Evolutionary conservation across 2,888 invertebrate genomes (phyloP), one percentile per base, ranked within the genome.

Genomic region (Spisula solida): DNA sequence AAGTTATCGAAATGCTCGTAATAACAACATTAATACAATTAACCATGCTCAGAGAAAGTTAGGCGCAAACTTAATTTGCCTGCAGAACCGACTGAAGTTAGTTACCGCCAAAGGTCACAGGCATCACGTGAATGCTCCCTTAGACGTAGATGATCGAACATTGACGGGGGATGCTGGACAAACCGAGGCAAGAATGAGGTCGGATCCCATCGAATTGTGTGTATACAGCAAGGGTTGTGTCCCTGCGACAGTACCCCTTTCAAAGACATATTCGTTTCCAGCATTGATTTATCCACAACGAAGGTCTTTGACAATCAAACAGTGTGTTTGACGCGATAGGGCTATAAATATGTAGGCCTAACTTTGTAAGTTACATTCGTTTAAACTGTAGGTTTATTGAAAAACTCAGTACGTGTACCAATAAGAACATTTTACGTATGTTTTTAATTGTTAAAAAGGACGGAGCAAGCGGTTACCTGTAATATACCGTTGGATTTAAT

Each of bases 221-320:
- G 25, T 86, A 29, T 86, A 82, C 56, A 88, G 85, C 51, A 90
- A 90, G 81, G 90, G 90, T 25, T 88, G 88, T 66, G 75, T 82
- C 83, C 82, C 83, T 66, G n/a, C 34, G 31, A 51, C 51, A 41
- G 80, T n/a, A 18, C 20, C 48, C 4, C 78, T 16, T 1, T 78
- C 82, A 31, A 31, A 48, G 5, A 20, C 56, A 5, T 87, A 85
- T 51, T 79, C 81, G n/a, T 90, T 90, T 41, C 90, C 90, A 16
- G 87, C 88, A 25, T 66, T 90, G n/a, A 66, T 55, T 16, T 88
- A 90, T 60, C 88, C 83, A 16, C 87, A 83, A 83, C 70, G 83
- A 1, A 41, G 75, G 8, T 25, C 70, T 0, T 70, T 83, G 12
- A 83, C 75, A 29, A 66, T 82, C 29, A 66, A 75, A 34, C 75